Conservation (phyloP, 2,888 invertebrate species). For the Napeogenes sylphis region DNA sequence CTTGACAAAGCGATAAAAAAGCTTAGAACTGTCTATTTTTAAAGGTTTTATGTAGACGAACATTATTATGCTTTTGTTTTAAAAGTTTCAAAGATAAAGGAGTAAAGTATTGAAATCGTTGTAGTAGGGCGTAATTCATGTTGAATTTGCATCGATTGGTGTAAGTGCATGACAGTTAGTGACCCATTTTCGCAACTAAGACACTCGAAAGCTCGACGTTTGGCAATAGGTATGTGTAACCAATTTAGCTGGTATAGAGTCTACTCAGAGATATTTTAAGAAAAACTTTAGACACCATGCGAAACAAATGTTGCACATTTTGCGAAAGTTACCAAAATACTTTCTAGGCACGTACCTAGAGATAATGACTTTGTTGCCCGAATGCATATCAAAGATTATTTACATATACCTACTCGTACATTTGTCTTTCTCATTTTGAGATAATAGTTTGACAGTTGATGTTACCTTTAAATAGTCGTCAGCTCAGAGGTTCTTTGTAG, state of each 20-base stretch:
- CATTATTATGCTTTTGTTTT: background rate
- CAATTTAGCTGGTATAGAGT: constrained; percentile 46
- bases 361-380: background rate
- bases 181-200: constrained; percentile 70
- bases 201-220: constrained; percentile 58
- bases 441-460: too few species aligned
- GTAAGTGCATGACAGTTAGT: constrained; percentile 60
- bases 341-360: constrained; percentile 21
- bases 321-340: constrained; percentile 28
- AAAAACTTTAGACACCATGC: constrained; percentile 27
- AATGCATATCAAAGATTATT: background rate
- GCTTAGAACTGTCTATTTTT: background rate
- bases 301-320: constrained; percentile 18
- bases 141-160: constrained; percentile 57
- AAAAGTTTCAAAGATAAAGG: background rate
- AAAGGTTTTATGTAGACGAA: background rate
- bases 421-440: too few species aligned
- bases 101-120: constrained; percentile 5
- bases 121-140: constrained; percentile 25
- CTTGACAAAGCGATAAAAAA: background rate
- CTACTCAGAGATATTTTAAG: constrained; percentile 54
- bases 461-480: too few species aligned
- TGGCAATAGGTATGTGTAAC: constrained; percentile 58
- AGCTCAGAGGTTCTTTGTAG: too few species aligned
- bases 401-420: too few species aligned